These are phyloP conservation scores for Trissolcus japonicus DNA, from an alignment of 2,888 invertebrate genomes.

Conservation along the genomic window DNA sequence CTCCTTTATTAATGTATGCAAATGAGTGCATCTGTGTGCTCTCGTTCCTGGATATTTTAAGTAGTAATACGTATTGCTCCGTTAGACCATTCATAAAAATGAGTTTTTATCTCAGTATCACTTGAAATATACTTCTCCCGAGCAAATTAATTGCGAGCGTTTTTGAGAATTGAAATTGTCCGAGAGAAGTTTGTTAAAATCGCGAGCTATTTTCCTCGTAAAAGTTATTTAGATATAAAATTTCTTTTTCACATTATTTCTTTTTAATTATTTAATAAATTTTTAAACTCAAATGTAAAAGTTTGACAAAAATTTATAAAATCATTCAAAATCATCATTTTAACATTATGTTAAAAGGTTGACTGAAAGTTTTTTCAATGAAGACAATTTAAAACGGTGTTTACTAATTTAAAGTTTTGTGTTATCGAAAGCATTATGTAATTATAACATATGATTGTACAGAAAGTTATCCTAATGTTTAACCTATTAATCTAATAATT, in stretches of 20 bases:
- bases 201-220: neutral
- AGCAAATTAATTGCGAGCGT: constrained; percentile 18
- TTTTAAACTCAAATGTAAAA: too few species aligned
- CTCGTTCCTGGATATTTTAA: constrained; percentile 28
- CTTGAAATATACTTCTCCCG: constrained; percentile 10
- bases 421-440: too few species aligned
- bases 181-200: constrained; percentile 5
- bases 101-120: constrained; percentile 26
- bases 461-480: too few species aligned
- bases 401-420: too few species aligned
- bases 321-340: too few species aligned
- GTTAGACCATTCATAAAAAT: constrained; percentile 51
- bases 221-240: neutral
- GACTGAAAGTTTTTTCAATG: too few species aligned
- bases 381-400: too few species aligned
- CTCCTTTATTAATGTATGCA: constrained; percentile 47
- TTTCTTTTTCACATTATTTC: neutral
- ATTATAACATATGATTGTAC: too few species aligned
- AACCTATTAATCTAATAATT: too few species aligned
- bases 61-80: constrained; percentile 40
- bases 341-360: too few species aligned
- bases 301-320: too few species aligned
- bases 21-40: constrained; percentile 42
- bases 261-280: neutral
- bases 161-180: constrained; percentile 29